These are phyloP conservation scores for Cygnus olor DNA, from an alignment of 2,797 vertebrate species.

Conservation along the genomic window DNA sequence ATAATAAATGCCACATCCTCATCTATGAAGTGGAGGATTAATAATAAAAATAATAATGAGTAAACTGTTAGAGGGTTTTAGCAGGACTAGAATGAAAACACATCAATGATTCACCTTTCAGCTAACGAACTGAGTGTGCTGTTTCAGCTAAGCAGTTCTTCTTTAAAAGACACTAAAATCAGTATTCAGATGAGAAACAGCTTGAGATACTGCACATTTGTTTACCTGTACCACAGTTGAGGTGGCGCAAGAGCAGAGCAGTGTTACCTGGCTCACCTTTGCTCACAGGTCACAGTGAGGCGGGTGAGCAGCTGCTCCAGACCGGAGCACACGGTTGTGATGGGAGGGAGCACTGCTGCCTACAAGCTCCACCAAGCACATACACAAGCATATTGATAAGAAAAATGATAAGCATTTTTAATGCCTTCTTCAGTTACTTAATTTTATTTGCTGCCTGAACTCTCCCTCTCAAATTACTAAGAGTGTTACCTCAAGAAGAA, in stretches of 20 bases:
- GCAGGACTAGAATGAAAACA: neutral
- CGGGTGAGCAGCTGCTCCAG: neutral
- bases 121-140: neutral
- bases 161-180: neutral
- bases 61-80: neutral
- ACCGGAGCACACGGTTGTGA: fast-evolving
- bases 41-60: neutral
- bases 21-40: neutral
- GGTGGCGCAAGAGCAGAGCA: neutral
- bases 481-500: neutral
- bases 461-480: neutral
- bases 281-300: neutral
- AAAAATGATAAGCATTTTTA: neutral
- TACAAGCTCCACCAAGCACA: neutral
- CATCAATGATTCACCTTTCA: slow-evolving; percentile 4
- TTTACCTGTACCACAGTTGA: neutral
- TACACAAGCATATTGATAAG: neutral
- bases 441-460: neutral
- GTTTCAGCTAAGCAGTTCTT: neutral
- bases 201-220: neutral
- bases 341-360: neutral
- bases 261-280: neutral
- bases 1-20: neutral
- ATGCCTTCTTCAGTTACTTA: neutral
- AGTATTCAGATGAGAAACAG: neutral